These are phyloP conservation scores for Drosophila simulans DNA, from an alignment of 1,140 invertebrate genomes.

Conservation along the genomic window DNA sequence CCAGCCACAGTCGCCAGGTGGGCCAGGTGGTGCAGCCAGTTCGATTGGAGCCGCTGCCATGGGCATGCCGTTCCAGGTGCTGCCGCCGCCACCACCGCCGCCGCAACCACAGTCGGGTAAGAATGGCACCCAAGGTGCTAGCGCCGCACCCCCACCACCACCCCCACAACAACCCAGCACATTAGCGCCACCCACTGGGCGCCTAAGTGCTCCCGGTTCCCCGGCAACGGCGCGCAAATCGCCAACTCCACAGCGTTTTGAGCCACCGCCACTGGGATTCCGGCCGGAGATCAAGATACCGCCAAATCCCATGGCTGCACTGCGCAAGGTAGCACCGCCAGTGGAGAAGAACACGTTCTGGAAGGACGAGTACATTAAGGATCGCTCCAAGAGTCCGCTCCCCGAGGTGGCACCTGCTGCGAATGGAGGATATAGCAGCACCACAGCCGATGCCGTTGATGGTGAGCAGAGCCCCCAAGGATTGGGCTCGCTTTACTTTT, in stretches of 20 bases:
- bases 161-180: conserved; percentile 85
- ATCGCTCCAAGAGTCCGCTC: conserved; percentile 77
- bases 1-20: conserved; percentile 76
- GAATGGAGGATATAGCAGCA: conserved; percentile 8
- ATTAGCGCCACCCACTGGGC: conserved; percentile 78
- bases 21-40: conserved; percentile 57
- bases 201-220: conserved; percentile 76
- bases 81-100: conserved; percentile 87
- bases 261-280: conserved; percentile 84
- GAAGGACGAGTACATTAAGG: conserved; percentile 83
- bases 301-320: conserved; percentile 87
- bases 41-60: conserved; percentile 83
- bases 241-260: conserved; percentile 83
- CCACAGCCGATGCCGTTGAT: conserved; percentile 68
- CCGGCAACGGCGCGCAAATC: conserved; percentile 84
- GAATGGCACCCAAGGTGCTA: conserved; percentile 60
- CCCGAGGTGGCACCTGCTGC: conserved; percentile 41
- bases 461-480: conserved; percentile 67
- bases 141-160: conserved; percentile 86
- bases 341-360: conserved; percentile 84
- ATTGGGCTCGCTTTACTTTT: conserved; percentile 47
- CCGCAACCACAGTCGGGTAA: conserved; percentile 71
- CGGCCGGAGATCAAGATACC: conserved; percentile 89
- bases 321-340: conserved; percentile 85
- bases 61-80: conserved; percentile 89